Conservation (phyloP, 2,888 invertebrate species). For the Nemurella pictetii region DNA sequence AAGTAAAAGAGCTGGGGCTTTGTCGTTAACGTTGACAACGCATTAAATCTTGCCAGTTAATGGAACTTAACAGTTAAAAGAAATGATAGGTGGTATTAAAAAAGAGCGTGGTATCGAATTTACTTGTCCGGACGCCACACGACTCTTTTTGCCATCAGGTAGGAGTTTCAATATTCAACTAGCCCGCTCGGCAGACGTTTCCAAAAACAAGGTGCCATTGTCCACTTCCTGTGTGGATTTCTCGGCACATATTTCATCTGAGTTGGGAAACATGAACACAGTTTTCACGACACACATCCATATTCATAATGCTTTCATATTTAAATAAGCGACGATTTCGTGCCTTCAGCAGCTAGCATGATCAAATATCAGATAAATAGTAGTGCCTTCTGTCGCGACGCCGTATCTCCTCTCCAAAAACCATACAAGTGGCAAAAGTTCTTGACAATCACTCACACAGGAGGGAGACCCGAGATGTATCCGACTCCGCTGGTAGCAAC, state of each 20-base stretch:
- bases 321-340: background rate
- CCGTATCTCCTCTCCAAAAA: no score
- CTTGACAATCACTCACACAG: no score
- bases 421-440: no score
- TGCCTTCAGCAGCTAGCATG: background rate
- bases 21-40: slow-evolving; percentile 38
- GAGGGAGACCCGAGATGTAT: background rate
- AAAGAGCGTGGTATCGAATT: background rate
- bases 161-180: slow-evolving; percentile 2
- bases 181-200: background rate
- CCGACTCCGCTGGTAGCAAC: background rate
- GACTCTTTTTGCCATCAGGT: background rate
- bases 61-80: slow-evolving; percentile 34
- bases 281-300: background rate
- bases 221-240: background rate
- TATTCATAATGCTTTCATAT: background rate
- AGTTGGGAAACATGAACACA: background rate
- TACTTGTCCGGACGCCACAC: background rate
- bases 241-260: background rate
- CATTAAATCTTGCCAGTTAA: slow-evolving; percentile 36
- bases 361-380: background rate
- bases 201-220: slow-evolving; percentile 13
- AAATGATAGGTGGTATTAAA: slow-evolving; percentile 15
- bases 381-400: background rate
- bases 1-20: slow-evolving; percentile 26